phyloP scores from a whole-genome alignment of 2,113 vertebrate genomes.

The Rattus norvegicus region GRCr8 NC_086026.1:52721501-52722000 shows the following conservation, averaged over 20 bases:
- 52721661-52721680: not conserved
- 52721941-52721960: not conserved
- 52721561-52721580: not conserved
- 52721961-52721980: not conserved
- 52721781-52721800: not conserved
- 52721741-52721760: not conserved
- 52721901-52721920: constrained; percentile 22
- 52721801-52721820: not conserved
- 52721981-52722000: not conserved
- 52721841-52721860: not conserved
- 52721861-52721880: not conserved
- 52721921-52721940: constrained; percentile 5
- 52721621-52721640: not conserved
- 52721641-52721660: not conserved
- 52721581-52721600: not conserved
- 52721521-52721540: not conserved
- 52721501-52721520: not conserved
- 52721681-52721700: not conserved
- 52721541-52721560: not conserved
- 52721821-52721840: not conserved
- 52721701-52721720: not conserved
- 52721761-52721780: not conserved
- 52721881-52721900: constrained; percentile 33
- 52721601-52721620: not conserved
- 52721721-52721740: not conserved